A percentile compares a stretch with the other conserved stretches of the same genome.
phyloP scores from a whole-genome alignment of 2,113 vertebrate species.

The Neotragus moschatus region DNA sequence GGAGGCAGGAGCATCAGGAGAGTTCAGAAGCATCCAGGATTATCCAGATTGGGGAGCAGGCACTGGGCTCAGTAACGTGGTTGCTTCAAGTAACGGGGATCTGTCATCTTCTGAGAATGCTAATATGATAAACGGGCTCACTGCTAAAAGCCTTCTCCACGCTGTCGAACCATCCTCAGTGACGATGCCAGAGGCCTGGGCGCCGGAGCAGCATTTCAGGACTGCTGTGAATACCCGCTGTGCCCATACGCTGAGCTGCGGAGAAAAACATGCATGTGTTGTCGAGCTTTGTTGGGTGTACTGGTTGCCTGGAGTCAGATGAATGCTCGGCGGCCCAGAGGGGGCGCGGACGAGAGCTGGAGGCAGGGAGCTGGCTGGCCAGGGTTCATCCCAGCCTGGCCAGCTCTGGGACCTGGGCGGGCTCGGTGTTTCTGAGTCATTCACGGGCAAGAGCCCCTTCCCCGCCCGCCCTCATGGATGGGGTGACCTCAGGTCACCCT shows the following conservation, averaged over 20 bases:
- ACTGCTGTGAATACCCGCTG: background rate
- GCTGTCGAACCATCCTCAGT: background rate
- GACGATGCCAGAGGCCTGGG: background rate
- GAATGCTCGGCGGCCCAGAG: background rate
- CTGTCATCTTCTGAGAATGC: background rate
- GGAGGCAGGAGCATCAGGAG: fast-evolving
- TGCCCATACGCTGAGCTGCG: background rate
- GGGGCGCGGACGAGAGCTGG: background rate
- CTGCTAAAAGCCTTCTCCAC: background rate
- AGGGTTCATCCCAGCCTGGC: background rate
- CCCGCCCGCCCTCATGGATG: fast-evolving
- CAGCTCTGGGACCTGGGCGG: background rate
- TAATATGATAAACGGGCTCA: background rate
- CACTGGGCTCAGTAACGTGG: background rate
- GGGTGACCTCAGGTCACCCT: background rate
- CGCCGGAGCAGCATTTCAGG: fast-evolving
- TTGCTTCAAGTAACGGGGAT: background rate
- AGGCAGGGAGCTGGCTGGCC: background rate
- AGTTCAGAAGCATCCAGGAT: background rate
- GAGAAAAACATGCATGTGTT: fast-evolving
- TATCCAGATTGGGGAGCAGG: background rate
- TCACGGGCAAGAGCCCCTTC: background rate
- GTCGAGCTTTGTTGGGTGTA: background rate
- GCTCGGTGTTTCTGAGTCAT: background rate
- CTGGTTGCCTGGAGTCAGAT: background rate